phyloP scores from a whole-genome alignment of 2,113 vertebrate genomes.

The Marmota flaviventris region DNA sequence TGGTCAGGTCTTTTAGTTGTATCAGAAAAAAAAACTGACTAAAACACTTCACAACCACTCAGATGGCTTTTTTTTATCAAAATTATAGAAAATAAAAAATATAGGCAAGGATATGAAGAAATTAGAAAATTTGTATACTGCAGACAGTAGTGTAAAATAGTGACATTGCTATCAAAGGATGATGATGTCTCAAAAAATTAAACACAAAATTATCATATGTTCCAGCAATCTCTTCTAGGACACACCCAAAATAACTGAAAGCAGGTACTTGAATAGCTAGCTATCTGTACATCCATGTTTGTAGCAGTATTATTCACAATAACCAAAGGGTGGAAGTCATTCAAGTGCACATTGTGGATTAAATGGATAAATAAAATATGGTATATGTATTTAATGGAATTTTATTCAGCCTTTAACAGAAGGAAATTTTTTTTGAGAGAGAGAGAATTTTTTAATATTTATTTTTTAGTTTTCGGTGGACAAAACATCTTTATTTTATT shows the following conservation, averaged over 20 bases:
- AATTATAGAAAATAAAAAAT: too few relatives aligned
- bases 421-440: too few relatives aligned
- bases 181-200: conserved; percentile 14
- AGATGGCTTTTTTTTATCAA: too few relatives aligned
- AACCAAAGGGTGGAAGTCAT: neutral
- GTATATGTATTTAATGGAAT: too few relatives aligned
- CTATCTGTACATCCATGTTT: neutral
- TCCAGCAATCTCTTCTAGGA: neutral
- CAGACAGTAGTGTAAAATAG: neutral
- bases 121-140: neutral
- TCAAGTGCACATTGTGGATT: neutral
- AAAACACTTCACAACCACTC: too few relatives aligned
- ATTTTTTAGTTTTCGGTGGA: too few relatives aligned
- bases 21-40: too few relatives aligned
- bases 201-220: neutral
- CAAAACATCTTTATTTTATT: too few relatives aligned
- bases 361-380: neutral
- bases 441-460: too few relatives aligned
- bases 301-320: neutral
- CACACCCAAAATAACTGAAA: neutral
- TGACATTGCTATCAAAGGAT: neutral
- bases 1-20: too few relatives aligned
- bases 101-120: neutral
- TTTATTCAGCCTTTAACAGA: too few relatives aligned
- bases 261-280: neutral